Evolutionary conservation across 2,888 invertebrate genomes (phyloP).

Genomic region (Orthosia gothica): DNA sequence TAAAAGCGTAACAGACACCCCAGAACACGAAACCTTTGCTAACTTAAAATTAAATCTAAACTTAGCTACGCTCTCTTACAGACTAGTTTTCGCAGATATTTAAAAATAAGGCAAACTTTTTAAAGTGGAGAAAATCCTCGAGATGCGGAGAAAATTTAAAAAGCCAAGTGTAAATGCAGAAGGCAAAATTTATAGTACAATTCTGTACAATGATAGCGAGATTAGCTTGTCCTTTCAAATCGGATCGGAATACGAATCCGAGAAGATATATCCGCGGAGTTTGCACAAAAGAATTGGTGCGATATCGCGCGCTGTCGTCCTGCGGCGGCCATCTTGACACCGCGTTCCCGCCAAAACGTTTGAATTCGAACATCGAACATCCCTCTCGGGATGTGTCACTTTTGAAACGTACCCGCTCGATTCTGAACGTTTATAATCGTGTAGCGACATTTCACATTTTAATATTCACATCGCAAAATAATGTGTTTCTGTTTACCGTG

Average conservation of each 20-base stretch:
- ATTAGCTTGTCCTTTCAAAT: conserved; percentile 87
- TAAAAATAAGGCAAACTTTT: conserved; percentile 42
- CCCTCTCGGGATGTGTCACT: conserved; percentile 82
- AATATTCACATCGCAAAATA: conserved; percentile 48
- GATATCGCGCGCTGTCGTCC: conserved; percentile 83
- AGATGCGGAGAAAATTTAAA: conserved; percentile 46
- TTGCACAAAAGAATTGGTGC: conserved; percentile 89
- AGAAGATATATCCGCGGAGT: conserved; percentile 82
- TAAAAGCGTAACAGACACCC: conserved; percentile 28
- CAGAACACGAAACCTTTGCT: conserved; percentile 15
- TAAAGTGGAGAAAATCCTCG: conserved; percentile 38
- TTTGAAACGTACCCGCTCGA: conserved; percentile 68
- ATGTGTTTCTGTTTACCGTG: conserved; percentile 27
- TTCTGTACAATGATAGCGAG: conserved; percentile 82
- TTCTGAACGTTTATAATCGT: conserved; percentile 62
- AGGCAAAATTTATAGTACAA: conserved; percentile 73
- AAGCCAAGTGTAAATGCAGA: conserved; percentile 61
- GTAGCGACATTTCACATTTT: conserved; percentile 41
- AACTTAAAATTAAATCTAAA: conserved; percentile 35
- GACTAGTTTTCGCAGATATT: conserved; percentile 33
- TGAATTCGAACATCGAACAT: conserved; percentile 87
- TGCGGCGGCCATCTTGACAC: conserved; percentile 83
- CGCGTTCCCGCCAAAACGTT: conserved; percentile 84
- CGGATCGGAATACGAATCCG: conserved; percentile 83
- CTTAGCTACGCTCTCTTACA: conserved; percentile 22